Evolutionary conservation across 1,140 invertebrate genomes (phyloP).

Genomic region (Cataglyphis hispanica): DNA sequence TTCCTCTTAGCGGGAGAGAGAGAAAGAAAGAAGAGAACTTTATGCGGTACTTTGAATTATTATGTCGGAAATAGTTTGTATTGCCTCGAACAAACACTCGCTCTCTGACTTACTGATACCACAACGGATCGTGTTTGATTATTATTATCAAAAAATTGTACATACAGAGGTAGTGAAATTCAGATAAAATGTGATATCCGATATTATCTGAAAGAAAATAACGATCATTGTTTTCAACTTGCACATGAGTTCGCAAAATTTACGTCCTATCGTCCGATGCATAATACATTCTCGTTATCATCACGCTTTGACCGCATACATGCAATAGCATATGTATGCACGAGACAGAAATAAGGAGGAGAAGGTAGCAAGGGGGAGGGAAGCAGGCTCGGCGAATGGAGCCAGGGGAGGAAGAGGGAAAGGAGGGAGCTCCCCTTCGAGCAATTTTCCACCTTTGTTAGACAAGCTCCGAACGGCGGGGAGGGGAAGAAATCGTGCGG

Average conservation of each 20-base stretch:
- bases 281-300: constrained; percentile 25
- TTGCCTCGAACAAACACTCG: not conserved
- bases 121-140: constrained; percentile 34
- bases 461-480: constrained; percentile 70
- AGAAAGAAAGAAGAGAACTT: not conserved
- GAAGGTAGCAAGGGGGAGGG: constrained; percentile 36
- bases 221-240: constrained; percentile 43
- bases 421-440: constrained; percentile 44
- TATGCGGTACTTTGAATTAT: constrained; percentile 59
- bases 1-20: not conserved
- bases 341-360: constrained; percentile 37
- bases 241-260: constrained; percentile 47
- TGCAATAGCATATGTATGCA: constrained; percentile 61
- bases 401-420: not conserved
- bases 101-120: constrained; percentile 29
- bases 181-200: constrained; percentile 57
- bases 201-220: constrained; percentile 64
- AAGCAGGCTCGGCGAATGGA: not conserved
- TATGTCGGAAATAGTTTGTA: constrained; percentile 52
- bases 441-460: constrained; percentile 81
- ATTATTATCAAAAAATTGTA: constrained; percentile 46
- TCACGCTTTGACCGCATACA: constrained; percentile 35
- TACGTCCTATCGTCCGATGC: constrained; percentile 63
- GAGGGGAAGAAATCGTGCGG: constrained; percentile 66
- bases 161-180: constrained; percentile 51